phyloP scores from a whole-genome alignment of 2,797 vertebrate species.

The Enteromius mattozi region DNA sequence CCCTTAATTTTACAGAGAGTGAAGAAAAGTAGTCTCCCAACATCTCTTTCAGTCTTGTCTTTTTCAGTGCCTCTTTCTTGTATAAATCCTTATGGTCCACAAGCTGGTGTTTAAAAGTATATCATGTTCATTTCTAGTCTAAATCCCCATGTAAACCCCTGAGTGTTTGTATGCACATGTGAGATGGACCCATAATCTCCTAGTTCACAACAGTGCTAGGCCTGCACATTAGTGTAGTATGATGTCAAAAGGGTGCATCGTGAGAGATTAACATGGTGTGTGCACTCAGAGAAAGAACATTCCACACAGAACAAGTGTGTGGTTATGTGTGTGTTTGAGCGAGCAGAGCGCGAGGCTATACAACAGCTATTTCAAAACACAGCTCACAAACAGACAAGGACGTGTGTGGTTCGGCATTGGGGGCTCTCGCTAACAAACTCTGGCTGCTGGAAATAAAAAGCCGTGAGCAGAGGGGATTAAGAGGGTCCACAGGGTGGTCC shows the following conservation, averaged over 20 bases:
- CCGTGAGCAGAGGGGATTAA: constrained; percentile 11
- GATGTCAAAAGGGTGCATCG: constrained; percentile 74
- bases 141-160: constrained; percentile 42
- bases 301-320: neutral
- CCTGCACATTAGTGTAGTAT: constrained; percentile 69
- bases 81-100: neutral
- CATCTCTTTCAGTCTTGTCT: too few relatives aligned
- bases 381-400: constrained; percentile 29
- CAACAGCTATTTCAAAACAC: constrained; percentile 58
- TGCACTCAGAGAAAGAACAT: constrained; percentile 54
- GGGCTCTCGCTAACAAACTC: neutral
- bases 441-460: constrained; percentile 24
- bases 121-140: constrained; percentile 47
- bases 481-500: constrained; percentile 22
- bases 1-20: neutral
- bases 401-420: constrained; percentile 26
- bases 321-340: neutral
- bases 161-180: constrained; percentile 45
- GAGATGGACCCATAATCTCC: constrained; percentile 31
- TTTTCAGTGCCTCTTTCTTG: neutral
- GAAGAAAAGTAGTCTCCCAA: neutral
- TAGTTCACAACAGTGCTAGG: constrained; percentile 58
- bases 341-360: constrained; percentile 1
- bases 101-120: neutral
- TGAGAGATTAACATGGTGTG: constrained; percentile 69